Evolutionary conservation across 1,140 invertebrate species (phyloP), one percentile per base, ranked within the genome.

Genomic region (Onthophagus taurus): DNA sequence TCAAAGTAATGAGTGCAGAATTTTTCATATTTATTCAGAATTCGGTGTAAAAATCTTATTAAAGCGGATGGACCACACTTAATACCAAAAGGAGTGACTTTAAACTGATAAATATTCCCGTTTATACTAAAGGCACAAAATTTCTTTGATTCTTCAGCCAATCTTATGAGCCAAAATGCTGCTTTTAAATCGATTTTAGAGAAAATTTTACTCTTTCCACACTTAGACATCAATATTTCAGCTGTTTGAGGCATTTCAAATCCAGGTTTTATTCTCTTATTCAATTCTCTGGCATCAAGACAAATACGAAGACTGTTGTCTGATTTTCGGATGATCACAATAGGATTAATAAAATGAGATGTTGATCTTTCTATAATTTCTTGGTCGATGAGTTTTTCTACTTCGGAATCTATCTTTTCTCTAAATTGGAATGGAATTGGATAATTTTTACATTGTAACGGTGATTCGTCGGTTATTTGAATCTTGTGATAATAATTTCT

Each of bases 1-100:
- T 42, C 39, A 11, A 42, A 17, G 31, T 31, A 42, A 18, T 42
- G 13, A 4, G 14, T 39, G 13, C 18, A 37, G 20, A 37, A 37
- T 7, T 16, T 2, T 26, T 41, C 24, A 41, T 21, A 31, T 31
- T 33, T 12, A 12, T 20, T 26, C 19, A 31, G 18, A 20, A 33
- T n/a, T 13, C 18, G 1, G 4, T 26, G 26, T 16, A 29, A 16
- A 29, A 29, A 14, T 24, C 38, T n/a, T 2, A 26, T 14, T 3
- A 41, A 26, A 2, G 30, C 18, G 7, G 26, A 17, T 23, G 21
- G 7, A 35, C 2, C 7, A 5, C 17, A 23, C 2, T 26, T 39
- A 0, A 39, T 13, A 21, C 21, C 37, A 13, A 39, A 39, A 4
- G 19, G 37, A 13, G 14, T 23, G 2, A 39, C 20, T 23, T n/a